Conservation (phyloP, 92 coral and sea anemone species). For the Desmophyllum pertusum region DNA sequence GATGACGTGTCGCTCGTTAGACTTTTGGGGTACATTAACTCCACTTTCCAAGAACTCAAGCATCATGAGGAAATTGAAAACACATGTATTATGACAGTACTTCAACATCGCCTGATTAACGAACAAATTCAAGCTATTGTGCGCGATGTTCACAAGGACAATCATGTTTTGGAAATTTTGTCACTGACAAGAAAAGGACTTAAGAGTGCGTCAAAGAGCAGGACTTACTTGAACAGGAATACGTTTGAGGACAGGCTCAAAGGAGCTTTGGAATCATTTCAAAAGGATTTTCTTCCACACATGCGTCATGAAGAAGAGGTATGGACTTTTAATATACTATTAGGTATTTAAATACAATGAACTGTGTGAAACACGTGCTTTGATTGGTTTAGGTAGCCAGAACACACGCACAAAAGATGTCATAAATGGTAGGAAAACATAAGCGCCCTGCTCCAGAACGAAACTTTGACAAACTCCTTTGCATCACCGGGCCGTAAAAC, state of each 20-base stretch:
- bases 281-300: constrained; percentile 92
- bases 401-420: no score
- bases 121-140: constrained; percentile 79
- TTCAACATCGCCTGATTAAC: constrained; percentile 84
- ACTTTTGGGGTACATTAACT: constrained; percentile 72
- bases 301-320: constrained; percentile 99
- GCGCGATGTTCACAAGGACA: constrained; percentile 86
- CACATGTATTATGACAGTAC: constrained; percentile 80
- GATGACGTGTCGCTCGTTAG: constrained; percentile 80
- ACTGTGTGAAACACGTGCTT: no score
- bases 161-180: constrained; percentile 86
- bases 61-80: constrained; percentile 98
- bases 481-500: no score
- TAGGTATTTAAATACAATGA: not conserved
- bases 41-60: constrained; percentile 92
- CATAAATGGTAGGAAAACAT: no score
- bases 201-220: constrained; percentile 70
- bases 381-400: no score
- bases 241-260: constrained; percentile 77
- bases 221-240: constrained; percentile 69
- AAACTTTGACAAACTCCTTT: no score
- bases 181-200: constrained; percentile 80
- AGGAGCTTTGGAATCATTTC: constrained; percentile 87
- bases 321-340: not conserved
- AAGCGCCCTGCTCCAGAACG: no score